Conservation (phyloP, 2,113 vertebrate species). For the Crotalus horridus region DNA sequence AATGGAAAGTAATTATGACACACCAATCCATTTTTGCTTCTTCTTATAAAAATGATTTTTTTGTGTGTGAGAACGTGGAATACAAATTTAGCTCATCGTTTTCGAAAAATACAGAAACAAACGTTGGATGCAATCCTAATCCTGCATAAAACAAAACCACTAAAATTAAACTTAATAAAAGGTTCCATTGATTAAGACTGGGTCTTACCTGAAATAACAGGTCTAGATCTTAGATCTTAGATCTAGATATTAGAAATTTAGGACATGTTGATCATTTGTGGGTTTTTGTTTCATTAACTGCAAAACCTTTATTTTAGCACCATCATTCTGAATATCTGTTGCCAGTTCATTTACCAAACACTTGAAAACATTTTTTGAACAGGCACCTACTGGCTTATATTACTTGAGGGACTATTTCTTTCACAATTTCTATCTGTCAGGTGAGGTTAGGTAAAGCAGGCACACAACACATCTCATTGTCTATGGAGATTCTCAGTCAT, state of each 20-base stretch:
- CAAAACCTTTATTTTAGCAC: neutral
- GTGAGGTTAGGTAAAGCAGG: neutral
- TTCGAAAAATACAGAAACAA: neutral
- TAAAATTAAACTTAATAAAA: neutral
- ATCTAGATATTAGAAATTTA: neutral
- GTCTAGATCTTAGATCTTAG: too few species aligned
- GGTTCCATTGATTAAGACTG: neutral
- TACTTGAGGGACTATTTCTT: neutral
- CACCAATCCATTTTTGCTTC: neutral
- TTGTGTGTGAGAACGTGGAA: neutral
- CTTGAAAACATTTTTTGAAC: neutral
- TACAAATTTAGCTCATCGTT: neutral
- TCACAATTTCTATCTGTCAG: neutral
- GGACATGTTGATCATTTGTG: neutral
- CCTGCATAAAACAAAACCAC: neutral
- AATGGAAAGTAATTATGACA: slow-evolving; percentile 15
- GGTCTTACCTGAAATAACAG: neutral
- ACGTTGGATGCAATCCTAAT: neutral
- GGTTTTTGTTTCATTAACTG: neutral
- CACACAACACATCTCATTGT: neutral
- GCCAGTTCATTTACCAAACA: neutral
- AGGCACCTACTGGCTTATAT: neutral
- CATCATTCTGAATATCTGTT: neutral
- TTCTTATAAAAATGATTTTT: slow-evolving; percentile 2
- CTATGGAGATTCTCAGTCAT: neutral